Evolutionary conservation across 2,113 vertebrate species (phyloP).

Genomic region (Spheniscus mendiculus): DNA sequence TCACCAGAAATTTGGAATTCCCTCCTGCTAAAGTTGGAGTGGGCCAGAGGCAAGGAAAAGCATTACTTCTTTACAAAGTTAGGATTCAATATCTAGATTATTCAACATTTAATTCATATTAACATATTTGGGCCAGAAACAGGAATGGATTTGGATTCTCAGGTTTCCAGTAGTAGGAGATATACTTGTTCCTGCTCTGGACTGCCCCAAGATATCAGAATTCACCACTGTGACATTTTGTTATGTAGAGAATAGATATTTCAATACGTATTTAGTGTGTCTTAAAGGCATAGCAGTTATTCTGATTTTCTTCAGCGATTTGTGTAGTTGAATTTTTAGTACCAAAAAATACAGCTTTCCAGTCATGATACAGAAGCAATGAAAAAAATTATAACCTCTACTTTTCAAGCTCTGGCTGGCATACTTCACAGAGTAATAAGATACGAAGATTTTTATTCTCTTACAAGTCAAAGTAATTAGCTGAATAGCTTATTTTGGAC

Average conservation of each 20-base stretch:
- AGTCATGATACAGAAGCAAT: not conserved
- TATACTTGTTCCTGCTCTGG: not conserved
- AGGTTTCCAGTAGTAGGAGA: not conserved
- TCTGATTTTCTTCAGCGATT: not conserved
- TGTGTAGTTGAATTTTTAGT: not conserved
- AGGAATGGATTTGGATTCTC: not conserved
- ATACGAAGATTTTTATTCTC: not conserved
- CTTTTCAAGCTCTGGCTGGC: not conserved
- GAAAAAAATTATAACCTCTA: not conserved
- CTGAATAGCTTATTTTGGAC: not conserved
- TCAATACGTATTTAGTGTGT: not conserved
- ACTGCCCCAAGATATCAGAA: not conserved
- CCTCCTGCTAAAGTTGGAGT: not conserved
- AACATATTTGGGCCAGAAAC: not conserved
- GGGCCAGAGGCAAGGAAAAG: not conserved
- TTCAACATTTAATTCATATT: not conserved
- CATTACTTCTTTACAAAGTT: not conserved
- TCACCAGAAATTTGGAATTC: not conserved
- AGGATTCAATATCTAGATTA: not conserved
- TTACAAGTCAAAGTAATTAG: not conserved
- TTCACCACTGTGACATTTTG: not conserved
- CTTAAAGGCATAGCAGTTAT: not conserved
- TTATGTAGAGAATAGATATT: not conserved
- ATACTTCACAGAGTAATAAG: not conserved
- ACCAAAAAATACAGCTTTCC: not conserved